phyloP scores from a whole-genome alignment of 2,888 invertebrate genomes.

The Trachelus troglodyta region DNA sequence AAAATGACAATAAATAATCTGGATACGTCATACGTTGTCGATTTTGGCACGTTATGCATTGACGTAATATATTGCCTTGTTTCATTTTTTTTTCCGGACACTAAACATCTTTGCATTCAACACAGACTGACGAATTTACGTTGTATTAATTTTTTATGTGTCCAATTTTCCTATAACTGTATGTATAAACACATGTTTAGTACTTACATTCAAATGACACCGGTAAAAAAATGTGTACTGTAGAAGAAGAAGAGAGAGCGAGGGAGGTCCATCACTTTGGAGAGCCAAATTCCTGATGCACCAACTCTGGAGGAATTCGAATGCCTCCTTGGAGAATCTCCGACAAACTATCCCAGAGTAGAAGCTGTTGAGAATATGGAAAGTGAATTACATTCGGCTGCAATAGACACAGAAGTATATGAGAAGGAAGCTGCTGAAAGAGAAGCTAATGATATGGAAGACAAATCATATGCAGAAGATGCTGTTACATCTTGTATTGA shows the following conservation, averaged over 20 bases:
- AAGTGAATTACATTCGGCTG: slow-evolving; percentile 62
- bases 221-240: slow-evolving; percentile 1
- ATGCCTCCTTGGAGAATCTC: slow-evolving; percentile 61
- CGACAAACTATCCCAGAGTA: slow-evolving; percentile 60
- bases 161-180: not conserved
- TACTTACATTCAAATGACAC: not conserved
- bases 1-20: not conserved
- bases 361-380: slow-evolving; percentile 64
- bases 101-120: not conserved
- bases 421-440: slow-evolving; percentile 44
- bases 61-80: not conserved
- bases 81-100: not conserved
- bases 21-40: not conserved
- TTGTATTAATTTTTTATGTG: not conserved
- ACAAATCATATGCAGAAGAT: slow-evolving; percentile 19
- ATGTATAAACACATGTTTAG: not conserved
- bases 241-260: slow-evolving; percentile 57
- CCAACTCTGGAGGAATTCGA: slow-evolving; percentile 63
- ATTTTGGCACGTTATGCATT: not conserved
- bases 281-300: slow-evolving; percentile 59
- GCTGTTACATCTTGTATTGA: not conserved
- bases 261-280: slow-evolving; percentile 41
- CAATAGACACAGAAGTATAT: slow-evolving; percentile 59
- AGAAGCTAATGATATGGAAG: not conserved
- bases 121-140: not conserved